Conservation (phyloP, 2,888 invertebrate genomes). For the Himalopsyche anomala region DNA sequence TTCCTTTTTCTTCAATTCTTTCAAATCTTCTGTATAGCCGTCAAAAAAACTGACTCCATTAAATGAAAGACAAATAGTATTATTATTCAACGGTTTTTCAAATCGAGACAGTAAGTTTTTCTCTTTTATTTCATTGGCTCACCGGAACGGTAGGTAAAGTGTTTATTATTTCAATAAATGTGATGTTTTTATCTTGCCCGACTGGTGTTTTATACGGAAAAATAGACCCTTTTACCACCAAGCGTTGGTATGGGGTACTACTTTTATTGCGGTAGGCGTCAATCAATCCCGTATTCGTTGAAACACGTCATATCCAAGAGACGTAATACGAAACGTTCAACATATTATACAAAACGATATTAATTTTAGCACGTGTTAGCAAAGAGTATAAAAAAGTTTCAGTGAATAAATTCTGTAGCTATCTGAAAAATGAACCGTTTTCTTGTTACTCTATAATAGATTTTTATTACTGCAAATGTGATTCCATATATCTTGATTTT, state of each 20-base stretch:
- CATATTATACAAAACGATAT: slow-evolving; percentile 16
- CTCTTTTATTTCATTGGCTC: slow-evolving; percentile 21
- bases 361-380: slow-evolving; percentile 6
- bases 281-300: slow-evolving; percentile 16
- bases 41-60: slow-evolving; percentile 11
- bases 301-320: not conserved
- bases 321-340: not conserved
- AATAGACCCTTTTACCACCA: slow-evolving; percentile 6
- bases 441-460: no score
- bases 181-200: slow-evolving; percentile 15
- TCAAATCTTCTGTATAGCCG: not conserved
- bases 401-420: no score
- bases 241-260: not conserved
- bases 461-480: no score
- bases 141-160: not conserved
- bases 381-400: not conserved
- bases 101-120: slow-evolving; percentile 9
- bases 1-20: no score
- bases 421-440: no score
- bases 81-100: slow-evolving; percentile 34
- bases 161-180: slow-evolving; percentile 30
- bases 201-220: not conserved
- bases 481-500: no score
- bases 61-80: not conserved
- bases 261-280: not conserved